Conservation (phyloP, 2,113 vertebrate genomes). For the Capreolus pygargus region DNA sequence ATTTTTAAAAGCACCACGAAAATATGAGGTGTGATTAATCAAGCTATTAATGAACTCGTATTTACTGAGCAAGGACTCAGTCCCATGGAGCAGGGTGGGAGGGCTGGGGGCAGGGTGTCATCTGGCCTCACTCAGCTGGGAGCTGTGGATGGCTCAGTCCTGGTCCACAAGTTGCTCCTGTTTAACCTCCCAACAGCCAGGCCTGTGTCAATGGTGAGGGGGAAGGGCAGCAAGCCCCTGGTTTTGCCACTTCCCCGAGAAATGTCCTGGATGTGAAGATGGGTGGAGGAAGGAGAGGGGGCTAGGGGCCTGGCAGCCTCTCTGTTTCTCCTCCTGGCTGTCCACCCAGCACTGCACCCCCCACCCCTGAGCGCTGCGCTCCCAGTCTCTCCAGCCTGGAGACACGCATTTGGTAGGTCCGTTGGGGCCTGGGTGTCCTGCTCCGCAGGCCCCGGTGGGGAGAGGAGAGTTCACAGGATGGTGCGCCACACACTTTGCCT, state of each 20-base stretch:
- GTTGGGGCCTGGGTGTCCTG: background rate
- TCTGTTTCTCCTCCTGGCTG: background rate
- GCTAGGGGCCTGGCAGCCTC: background rate
- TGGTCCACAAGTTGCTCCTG: background rate
- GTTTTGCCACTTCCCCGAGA: background rate
- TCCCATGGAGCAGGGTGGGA: background rate
- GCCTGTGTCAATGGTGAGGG: background rate
- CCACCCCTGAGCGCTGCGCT: fast-evolving
- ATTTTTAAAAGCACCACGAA: conserved; percentile 70
- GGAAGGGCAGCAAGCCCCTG: no score
- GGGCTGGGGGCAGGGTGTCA: background rate
- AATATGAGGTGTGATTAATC: conserved; percentile 73
- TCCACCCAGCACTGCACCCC: background rate
- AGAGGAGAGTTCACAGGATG: background rate
- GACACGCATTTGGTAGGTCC: background rate
- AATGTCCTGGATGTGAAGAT: background rate
- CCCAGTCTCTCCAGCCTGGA: background rate
- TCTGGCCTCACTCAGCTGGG: background rate
- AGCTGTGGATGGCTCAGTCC: background rate
- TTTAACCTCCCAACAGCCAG: background rate
- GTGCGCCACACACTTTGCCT: fast-evolving
- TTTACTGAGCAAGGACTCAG: background rate
- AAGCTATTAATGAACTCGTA: conserved; percentile 60
- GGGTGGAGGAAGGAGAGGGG: background rate
- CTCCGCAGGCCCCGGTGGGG: background rate